Conservation (phyloP, 2,888 invertebrate genomes). For the Cerceris ruficornis region DNA sequence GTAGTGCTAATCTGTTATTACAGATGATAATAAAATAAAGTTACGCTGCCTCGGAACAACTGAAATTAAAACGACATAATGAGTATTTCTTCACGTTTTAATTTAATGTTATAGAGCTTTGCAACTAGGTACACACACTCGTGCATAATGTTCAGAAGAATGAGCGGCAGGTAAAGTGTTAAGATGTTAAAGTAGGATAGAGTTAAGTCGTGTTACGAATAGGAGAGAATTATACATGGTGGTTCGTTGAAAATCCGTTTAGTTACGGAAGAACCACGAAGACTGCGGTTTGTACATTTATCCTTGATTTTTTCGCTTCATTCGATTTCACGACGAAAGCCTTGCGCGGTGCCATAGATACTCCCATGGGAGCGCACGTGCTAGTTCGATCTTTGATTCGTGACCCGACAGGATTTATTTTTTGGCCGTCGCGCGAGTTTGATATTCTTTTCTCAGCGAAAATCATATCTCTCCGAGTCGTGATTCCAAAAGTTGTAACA, state of each 20-base stretch:
- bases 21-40: too few relatives aligned
- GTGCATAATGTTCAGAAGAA: too few relatives aligned
- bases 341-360: conserved; percentile 18
- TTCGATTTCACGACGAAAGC: conserved; percentile 22
- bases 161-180: too few relatives aligned
- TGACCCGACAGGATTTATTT: not conserved
- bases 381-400: conserved; percentile 7
- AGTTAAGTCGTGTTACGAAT: too few relatives aligned
- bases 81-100: too few relatives aligned
- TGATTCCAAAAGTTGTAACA: not conserved
- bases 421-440: not conserved
- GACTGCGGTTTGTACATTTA: conserved; percentile 41
- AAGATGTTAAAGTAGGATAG: too few relatives aligned
- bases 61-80: too few relatives aligned
- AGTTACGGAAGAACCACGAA: conserved; percentile 66
- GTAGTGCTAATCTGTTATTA: too few relatives aligned
- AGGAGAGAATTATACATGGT: conserved; percentile 8
- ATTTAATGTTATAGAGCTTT: too few relatives aligned
- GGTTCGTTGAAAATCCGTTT: conserved; percentile 43
- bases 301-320: conserved; percentile 40
- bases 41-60: too few relatives aligned
- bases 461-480: not conserved
- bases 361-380: conserved; percentile 25
- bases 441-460: not conserved
- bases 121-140: too few relatives aligned